Conservation (phyloP, 1,140 invertebrate species). For the Drosophila pectinifera region DNA sequence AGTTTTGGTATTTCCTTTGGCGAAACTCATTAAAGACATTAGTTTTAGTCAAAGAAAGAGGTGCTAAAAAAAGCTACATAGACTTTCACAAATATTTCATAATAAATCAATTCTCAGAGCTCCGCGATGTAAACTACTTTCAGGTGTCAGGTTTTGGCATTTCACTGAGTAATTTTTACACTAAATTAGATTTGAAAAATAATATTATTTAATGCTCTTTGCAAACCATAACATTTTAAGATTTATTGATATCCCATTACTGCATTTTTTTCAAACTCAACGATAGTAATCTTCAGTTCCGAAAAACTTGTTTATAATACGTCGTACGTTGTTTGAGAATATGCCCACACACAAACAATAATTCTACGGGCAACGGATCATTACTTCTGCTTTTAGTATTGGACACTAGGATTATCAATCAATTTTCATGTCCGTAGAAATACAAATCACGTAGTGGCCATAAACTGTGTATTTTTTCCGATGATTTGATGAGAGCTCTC, state of each 20-base stretch:
- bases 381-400: constrained; percentile 16
- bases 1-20: not conserved
- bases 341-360: not conserved
- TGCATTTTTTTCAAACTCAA: constrained; percentile 1
- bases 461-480: constrained; percentile 31
- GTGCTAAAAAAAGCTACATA: not conserved
- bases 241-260: not conserved
- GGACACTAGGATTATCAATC: constrained; percentile 47
- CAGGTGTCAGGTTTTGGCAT: not conserved
- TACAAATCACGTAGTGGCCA: constrained; percentile 46
- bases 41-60: not conserved
- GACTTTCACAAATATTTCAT: not conserved
- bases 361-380: constrained; percentile 15
- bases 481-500: constrained; percentile 25
- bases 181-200: not conserved
- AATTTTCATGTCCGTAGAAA: constrained; percentile 19
- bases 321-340: not conserved
- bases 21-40: constrained; percentile 1
- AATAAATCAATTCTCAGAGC: not conserved
- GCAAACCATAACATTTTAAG: constrained; percentile 10
- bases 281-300: constrained; percentile 1
- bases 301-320: constrained; percentile 19
- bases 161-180: not conserved
- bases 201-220: constrained; percentile 10
- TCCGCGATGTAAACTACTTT: too few species aligned